These are phyloP conservation scores for Drosophila pseudotalamancana DNA, from an alignment of 2,888 invertebrate species.

Conservation along the genomic window DNA sequence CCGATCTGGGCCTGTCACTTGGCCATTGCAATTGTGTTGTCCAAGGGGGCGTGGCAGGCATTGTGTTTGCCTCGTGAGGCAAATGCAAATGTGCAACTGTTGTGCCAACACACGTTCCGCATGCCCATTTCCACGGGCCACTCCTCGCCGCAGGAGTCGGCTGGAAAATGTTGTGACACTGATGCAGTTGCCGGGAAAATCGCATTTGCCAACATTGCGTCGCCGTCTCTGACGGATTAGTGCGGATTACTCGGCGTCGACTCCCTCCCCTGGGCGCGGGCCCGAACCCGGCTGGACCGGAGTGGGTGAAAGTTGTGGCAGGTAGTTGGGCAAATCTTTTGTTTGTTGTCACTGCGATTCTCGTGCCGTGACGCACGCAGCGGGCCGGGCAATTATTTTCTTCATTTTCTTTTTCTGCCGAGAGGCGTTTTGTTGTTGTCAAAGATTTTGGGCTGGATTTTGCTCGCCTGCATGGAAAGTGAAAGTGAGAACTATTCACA, in stretches of 20 bases:
- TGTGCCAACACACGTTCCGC: conserved; percentile 69
- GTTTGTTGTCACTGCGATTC: conserved; percentile 9
- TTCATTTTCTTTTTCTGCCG: not conserved
- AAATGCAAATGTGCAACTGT: conserved; percentile 72
- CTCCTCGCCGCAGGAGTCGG: conserved; percentile 28
- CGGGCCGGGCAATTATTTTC: conserved; percentile 26
- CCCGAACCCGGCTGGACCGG: not conserved
- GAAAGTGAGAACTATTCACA: conserved; percentile 40
- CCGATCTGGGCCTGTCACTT: conserved; percentile 24
- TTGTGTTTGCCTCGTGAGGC: conserved; percentile 20
- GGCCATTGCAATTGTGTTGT: conserved; percentile 49
- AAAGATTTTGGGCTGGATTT: conserved; percentile 24
- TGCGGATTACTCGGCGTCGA: conserved; percentile 51
- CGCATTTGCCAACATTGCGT: conserved; percentile 74
- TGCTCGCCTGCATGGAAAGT: conserved; percentile 26
- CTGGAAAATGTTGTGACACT: conserved; percentile 66
- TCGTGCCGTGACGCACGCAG: conserved; percentile 48
- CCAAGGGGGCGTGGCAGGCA: conserved; percentile 24
- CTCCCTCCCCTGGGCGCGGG: conserved; percentile 9
- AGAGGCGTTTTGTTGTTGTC: conserved; percentile 60
- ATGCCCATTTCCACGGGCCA: conserved; percentile 27
- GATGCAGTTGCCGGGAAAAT: conserved; percentile 76
- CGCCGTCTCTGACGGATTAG: conserved; percentile 67
- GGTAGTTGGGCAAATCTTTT: conserved; percentile 54
- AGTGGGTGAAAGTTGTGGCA: conserved; percentile 66